Conservation (phyloP, 2,797 vertebrate genomes). For the Nannoperca australis region DNA sequence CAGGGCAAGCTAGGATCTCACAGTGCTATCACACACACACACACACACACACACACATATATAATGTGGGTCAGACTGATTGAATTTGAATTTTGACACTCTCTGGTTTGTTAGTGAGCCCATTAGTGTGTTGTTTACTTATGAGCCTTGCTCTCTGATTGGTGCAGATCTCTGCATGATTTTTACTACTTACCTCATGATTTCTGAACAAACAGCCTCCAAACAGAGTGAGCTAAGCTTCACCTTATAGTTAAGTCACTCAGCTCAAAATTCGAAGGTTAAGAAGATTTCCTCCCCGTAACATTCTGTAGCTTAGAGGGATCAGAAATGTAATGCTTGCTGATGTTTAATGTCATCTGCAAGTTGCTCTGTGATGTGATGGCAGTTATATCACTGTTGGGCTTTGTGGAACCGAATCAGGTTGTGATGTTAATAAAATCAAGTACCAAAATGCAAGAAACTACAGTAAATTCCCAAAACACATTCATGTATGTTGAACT, state of each 20-base stretch:
- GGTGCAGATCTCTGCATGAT: not conserved
- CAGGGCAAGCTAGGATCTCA: conserved; percentile 33
- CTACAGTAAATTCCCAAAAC: not conserved
- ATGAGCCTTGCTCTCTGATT: conserved; percentile 18
- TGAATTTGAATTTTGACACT: conserved; percentile 58
- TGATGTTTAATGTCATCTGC: conserved; percentile 3
- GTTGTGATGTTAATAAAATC: not conserved
- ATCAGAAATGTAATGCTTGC: not conserved
- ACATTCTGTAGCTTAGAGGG: not conserved
- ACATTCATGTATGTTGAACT: not conserved
- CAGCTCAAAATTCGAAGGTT: not conserved
- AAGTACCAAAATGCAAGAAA: not conserved
- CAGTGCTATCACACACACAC: conserved; percentile 9
- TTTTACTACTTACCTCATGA: not conserved
- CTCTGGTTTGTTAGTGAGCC: conserved; percentile 44
- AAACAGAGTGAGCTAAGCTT: not conserved
- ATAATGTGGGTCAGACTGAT: conserved; percentile 49
- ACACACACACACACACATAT: conserved; percentile 28
- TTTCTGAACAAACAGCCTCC: not conserved
- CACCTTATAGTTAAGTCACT: not conserved
- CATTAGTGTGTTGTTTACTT: conserved; percentile 43
- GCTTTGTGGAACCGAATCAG: not conserved
- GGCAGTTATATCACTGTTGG: not conserved
- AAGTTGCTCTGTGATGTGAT: not conserved
- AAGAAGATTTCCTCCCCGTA: not conserved